Evolutionary conservation across 2,113 vertebrate species (phyloP).

Genomic region (Gopherus flavomarginatus): DNA sequence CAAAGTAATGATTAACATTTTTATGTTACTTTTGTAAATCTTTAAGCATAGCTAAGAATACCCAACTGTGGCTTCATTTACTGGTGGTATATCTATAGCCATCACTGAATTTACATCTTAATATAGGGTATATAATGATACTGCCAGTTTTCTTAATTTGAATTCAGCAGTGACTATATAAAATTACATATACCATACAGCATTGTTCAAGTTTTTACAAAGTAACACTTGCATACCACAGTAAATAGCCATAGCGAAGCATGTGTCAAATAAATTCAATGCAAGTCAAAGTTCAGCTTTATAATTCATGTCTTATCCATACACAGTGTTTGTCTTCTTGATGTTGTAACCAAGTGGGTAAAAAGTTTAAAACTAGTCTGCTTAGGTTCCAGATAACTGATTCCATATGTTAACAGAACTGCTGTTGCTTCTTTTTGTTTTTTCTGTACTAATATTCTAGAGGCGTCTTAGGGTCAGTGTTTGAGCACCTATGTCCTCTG

Average conservation of each 20-base stretch:
- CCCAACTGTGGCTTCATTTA: background rate
- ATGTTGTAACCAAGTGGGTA: slow-evolving; percentile 24
- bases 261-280: slow-evolving; percentile 22
- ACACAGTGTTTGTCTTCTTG: slow-evolving; percentile 31
- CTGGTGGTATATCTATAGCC: background rate
- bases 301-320: slow-evolving; percentile 25
- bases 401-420: slow-evolving; percentile 31
- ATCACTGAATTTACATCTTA: background rate
- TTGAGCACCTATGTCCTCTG: background rate
- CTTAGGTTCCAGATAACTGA: slow-evolving; percentile 39
- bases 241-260: slow-evolving; percentile 27
- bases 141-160: background rate
- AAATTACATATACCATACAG: background rate
- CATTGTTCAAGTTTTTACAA: background rate
- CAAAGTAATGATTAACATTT: background rate
- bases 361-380: slow-evolving; percentile 42
- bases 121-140: background rate
- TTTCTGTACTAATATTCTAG: background rate
- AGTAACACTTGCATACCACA: background rate
- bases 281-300: slow-evolving; percentile 35
- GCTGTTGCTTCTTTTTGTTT: background rate
- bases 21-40: background rate
- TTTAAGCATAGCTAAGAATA: background rate
- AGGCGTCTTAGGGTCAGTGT: background rate
- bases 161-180: background rate